Conservation (phyloP, 1,140 invertebrate genomes). For the Drosophila sp. region DNA sequence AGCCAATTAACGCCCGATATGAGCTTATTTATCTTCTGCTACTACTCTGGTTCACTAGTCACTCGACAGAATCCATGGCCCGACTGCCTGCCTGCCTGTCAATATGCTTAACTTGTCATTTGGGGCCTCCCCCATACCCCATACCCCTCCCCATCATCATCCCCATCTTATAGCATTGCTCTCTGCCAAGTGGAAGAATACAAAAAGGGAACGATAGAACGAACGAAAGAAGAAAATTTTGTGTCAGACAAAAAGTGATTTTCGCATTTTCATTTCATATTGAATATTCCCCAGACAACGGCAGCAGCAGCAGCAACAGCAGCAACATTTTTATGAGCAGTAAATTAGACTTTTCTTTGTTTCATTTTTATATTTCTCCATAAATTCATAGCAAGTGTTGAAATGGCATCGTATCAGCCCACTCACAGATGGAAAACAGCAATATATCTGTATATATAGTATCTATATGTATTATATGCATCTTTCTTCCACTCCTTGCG, state of each 20-base stretch:
- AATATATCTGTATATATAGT: constrained; percentile 1
- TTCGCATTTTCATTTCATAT: constrained; percentile 29
- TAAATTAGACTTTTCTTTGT: constrained; percentile 58
- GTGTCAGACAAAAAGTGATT: constrained; percentile 37
- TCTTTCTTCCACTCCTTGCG: neutral
- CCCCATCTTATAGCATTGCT: constrained; percentile 31
- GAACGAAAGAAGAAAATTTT: constrained; percentile 13
- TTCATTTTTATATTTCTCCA: constrained; percentile 37
- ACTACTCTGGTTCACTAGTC: constrained; percentile 8
- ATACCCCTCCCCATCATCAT: constrained; percentile 13
- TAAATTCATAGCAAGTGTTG: constrained; percentile 15
- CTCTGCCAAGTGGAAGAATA: constrained; percentile 1
- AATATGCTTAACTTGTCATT: constrained; percentile 48
- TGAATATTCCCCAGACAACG: constrained; percentile 1
- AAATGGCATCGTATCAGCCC: constrained; percentile 8
- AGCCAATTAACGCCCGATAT: constrained; percentile 57
- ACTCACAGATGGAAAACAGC: constrained; percentile 13
- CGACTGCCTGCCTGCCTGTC: constrained; percentile 33
- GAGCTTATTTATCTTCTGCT: constrained; percentile 20
- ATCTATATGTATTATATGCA: neutral
- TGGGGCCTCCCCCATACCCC: constrained; percentile 6
- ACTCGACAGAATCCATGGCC: constrained; percentile 16
- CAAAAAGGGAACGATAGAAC: neutral
- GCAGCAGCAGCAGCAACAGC: neutral
- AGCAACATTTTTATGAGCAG: constrained; percentile 51